Base-by-base conservation (phyloP, 2,797 vertebrate genomes). In the Cetoscarus ocellatus region DNA sequence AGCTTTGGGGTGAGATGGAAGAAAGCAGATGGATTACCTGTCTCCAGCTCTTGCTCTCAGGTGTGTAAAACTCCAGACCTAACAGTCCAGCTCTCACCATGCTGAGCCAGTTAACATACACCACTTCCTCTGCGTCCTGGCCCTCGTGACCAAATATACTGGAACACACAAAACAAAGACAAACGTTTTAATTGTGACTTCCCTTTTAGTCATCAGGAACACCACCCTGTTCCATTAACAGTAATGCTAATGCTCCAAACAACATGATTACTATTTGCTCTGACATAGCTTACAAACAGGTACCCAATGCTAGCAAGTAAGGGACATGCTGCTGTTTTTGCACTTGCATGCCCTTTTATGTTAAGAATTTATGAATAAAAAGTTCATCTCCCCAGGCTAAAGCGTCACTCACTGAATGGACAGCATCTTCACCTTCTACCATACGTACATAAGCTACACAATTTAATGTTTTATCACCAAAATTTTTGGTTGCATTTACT, bases 51-150 rank as follows among this genome's bases (percentile, higher is more conserved):
- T 94, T 93, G 73, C 89, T 95, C 85, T 96, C 95, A 0, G 95
- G 92, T 12, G 97, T 98, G 87, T 96, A 98, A 86, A 96, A 98
- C 89, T 98, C 97, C 77, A 98, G 88, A 1, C 95, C 96, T 58
- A 97, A 61, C 56, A 98, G 91, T 35, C 97, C 97, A 0, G 96
- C 96, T 57, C 96, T 88, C 47, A 96, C 96, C 97, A 98, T 98
- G 85, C 94, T 96, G 81, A 98, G 93, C 97, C 97, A 98, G 91
- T 98, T 98, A 12, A 97, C 70, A 0, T 96, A 97, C 43, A 96
- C 90, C 49, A 97, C 95, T 0, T 98, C 96, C 36, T 97, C 95
- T 0, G 95, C 96, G 11, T 95, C 95, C 13, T 94, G 83, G 0
- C 85, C 94, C 66, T 96, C 91, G 2, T 96, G 92, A 18, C 96